Evolutionary conservation across 2,888 invertebrate species (phyloP).

Genomic region (Trissolcus japonicus): DNA sequence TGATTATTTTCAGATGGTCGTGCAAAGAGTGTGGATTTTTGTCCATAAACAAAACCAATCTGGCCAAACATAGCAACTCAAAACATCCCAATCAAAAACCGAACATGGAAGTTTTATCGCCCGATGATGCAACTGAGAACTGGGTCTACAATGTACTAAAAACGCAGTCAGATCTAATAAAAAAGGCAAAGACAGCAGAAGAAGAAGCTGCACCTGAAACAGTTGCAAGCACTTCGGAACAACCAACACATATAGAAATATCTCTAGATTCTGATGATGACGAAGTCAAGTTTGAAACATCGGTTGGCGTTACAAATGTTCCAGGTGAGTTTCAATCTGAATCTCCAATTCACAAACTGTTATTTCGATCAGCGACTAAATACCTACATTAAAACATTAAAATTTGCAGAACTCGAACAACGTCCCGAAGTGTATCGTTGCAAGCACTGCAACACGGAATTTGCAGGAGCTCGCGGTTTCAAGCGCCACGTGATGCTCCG

Average conservation of each 20-base stretch:
- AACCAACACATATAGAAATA: conserved; percentile 12
- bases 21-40: conserved; percentile 80
- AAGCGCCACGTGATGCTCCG: conserved; percentile 70
- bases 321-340: not conserved
- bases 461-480: conserved; percentile 67
- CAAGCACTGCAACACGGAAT: conserved; percentile 69
- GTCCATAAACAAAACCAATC: conserved; percentile 78
- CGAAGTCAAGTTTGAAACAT: not conserved
- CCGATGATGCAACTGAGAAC: conserved; percentile 77
- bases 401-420: not conserved
- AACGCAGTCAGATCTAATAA: conserved; percentile 65
- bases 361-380: not conserved
- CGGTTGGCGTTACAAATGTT: not conserved
- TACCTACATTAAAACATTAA: not conserved
- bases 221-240: conserved; percentile 11
- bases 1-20: conserved; percentile 77
- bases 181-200: conserved; percentile 46
- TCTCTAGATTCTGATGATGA: conserved; percentile 31
- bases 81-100: conserved; percentile 73
- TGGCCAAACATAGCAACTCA: conserved; percentile 78
- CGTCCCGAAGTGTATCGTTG: conserved; percentile 57
- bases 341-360: not conserved
- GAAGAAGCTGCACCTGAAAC: not conserved
- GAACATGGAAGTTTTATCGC: conserved; percentile 71
- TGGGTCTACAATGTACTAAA: conserved; percentile 75